phyloP scores from a whole-genome alignment of 2,888 invertebrate species.

The Amiota mariae region DNA sequence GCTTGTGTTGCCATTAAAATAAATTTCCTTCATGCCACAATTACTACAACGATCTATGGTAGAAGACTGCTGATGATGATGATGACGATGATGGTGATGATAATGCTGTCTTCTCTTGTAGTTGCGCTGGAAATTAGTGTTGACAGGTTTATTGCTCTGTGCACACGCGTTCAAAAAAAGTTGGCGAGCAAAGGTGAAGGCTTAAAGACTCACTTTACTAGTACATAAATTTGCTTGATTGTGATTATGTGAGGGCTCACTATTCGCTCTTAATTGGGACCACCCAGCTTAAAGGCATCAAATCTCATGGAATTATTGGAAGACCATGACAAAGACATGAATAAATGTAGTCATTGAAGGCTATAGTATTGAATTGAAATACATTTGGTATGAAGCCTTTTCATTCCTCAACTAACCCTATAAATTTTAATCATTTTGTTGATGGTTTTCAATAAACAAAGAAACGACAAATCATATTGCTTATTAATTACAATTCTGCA shows the following conservation, averaged over 20 bases:
- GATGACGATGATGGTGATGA: neutral
- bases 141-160: conserved; percentile 22
- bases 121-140: conserved; percentile 15
- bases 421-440: too few species aligned
- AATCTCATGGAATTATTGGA: conserved; percentile 29
- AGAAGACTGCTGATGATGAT: neutral
- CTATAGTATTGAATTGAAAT: too few species aligned
- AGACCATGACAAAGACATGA: too few species aligned
- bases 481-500: too few species aligned
- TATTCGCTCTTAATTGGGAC: neutral
- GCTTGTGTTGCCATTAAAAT: conserved; percentile 29
- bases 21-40: conserved; percentile 7
- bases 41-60: neutral
- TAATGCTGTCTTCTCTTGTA: too few species aligned
- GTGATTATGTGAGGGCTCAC: too few species aligned
- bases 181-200: conserved; percentile 21
- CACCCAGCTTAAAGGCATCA: conserved; percentile 15
- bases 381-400: too few species aligned
- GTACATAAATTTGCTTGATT: neutral
- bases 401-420: too few species aligned
- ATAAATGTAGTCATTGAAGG: too few species aligned
- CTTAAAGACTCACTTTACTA: neutral
- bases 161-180: neutral
- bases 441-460: too few species aligned
- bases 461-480: too few species aligned